Evolutionary conservation across 1,140 invertebrate species (phyloP).

Genomic region (Diachasmimorpha longicaudata): DNA sequence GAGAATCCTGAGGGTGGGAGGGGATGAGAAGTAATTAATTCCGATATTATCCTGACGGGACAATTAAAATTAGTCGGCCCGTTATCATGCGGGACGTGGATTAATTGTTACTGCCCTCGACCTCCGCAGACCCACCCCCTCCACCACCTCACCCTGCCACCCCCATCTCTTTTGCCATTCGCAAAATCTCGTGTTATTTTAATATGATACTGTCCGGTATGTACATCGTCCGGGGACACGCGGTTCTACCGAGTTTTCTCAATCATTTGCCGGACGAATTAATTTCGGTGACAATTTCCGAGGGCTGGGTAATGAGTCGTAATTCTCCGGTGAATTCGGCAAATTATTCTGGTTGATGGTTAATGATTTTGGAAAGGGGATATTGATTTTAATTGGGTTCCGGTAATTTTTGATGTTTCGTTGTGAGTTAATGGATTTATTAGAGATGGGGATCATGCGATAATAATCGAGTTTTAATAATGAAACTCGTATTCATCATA

Average conservation of each 20-base stretch:
- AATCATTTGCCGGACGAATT: not conserved
- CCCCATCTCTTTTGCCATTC: not conserved
- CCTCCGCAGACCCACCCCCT: too few relatives aligned
- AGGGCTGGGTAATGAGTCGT: not conserved
- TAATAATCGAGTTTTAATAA: too few relatives aligned
- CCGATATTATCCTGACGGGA: constrained; percentile 27
- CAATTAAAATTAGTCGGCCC: constrained; percentile 30
- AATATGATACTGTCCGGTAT: not conserved
- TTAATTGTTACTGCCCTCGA: not conserved
- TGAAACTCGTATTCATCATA: too few relatives aligned
- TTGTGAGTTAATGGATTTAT: too few relatives aligned
- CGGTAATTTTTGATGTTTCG: too few relatives aligned
- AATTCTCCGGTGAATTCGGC: not conserved
- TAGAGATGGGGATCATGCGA: too few relatives aligned
- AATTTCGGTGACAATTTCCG: not conserved
- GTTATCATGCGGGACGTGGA: constrained; percentile 7
- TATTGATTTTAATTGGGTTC: too few relatives aligned
- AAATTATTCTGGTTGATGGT: not conserved
- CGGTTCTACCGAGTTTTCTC: too few relatives aligned
- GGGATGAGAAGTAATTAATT: constrained; percentile 33
- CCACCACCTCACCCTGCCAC: too few relatives aligned
- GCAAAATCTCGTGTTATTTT: not conserved
- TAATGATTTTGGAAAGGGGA: not conserved
- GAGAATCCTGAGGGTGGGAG: too few relatives aligned
- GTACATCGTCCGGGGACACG: not conserved